Conservation (phyloP, 2,888 invertebrate species). For the Hermodice carunculata region DNA sequence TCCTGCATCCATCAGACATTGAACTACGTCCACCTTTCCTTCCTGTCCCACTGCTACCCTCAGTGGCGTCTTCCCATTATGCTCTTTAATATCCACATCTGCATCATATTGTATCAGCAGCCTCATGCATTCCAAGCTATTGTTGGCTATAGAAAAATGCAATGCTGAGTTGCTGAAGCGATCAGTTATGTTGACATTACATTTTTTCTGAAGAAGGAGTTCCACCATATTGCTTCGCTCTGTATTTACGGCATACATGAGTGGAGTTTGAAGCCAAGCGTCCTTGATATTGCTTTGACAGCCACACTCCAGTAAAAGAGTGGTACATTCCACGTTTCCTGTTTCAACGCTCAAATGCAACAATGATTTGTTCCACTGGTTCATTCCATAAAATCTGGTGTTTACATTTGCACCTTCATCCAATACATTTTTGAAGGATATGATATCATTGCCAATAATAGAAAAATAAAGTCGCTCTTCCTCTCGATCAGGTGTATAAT, state of each 20-base stretch:
- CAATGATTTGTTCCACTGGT: no score
- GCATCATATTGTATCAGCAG: constrained; percentile 20
- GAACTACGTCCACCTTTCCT: constrained; percentile 17
- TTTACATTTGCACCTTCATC: no score
- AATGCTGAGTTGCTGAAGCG: no score
- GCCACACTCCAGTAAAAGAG: constrained; percentile 29
- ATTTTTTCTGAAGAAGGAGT: constrained; percentile 42
- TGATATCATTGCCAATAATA: no score
- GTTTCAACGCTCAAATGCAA: constrained; percentile 42
- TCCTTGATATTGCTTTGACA: constrained; percentile 44
- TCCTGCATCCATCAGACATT: constrained; percentile 15
- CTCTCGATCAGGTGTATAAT: no score
- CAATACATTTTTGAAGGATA: no score
- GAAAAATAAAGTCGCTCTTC: no score
- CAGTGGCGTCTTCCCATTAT: constrained; percentile 28
- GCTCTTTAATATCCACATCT: constrained; percentile 25
- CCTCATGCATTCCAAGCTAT: no score
- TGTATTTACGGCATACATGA: constrained; percentile 52
- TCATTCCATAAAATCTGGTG: no score
- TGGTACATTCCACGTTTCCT: constrained; percentile 33
- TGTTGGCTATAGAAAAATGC: no score
- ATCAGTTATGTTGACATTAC: no score
- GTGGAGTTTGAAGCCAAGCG: constrained; percentile 60
- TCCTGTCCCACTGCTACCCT: constrained; percentile 32
- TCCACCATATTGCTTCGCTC: constrained; percentile 51